Conservation (phyloP, 2,888 invertebrate species). For the Scotopteryx bipunctaria region DNA sequence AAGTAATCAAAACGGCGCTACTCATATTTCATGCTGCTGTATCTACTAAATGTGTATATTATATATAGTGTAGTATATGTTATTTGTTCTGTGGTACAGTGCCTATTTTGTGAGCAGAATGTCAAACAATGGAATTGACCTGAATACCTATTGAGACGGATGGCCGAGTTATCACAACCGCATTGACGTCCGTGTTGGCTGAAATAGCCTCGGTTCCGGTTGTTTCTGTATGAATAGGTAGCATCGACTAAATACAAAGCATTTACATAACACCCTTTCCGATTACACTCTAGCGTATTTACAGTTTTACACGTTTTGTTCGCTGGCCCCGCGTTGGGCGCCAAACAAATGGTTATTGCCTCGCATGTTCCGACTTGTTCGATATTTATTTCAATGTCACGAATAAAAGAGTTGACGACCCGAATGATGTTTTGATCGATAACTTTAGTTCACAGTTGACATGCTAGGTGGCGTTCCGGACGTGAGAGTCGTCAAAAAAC, state of each 20-base stretch:
- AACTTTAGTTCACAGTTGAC: slow-evolving; percentile 24
- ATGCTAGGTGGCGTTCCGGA: slow-evolving; percentile 16
- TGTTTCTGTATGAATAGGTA: slow-evolving; percentile 21
- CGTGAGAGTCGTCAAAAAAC: slow-evolving; percentile 17
- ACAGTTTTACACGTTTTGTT: slow-evolving; percentile 45
- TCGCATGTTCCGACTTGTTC: slow-evolving; percentile 31
- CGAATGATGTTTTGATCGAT: slow-evolving; percentile 31
- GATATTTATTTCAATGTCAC: slow-evolving; percentile 36
- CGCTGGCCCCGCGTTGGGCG: slow-evolving; percentile 48
- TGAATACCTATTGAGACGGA: slow-evolving; percentile 32
- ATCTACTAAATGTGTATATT: slow-evolving; percentile 5
- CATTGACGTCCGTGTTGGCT: slow-evolving; percentile 26
- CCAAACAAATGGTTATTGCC: slow-evolving; percentile 48
- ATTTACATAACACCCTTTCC: slow-evolving; percentile 30
- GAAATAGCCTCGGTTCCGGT: slow-evolving; percentile 27
- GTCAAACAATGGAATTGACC: slow-evolving; percentile 29
- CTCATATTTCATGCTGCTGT: background rate
- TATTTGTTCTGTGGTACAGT: slow-evolving; percentile 9
- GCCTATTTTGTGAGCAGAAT: slow-evolving; percentile 20
- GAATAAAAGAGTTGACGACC: slow-evolving; percentile 34
- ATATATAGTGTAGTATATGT: slow-evolving; percentile 1
- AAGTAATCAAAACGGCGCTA: background rate
- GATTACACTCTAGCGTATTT: slow-evolving; percentile 29
- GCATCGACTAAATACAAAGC: slow-evolving; percentile 6
- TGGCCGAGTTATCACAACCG: slow-evolving; percentile 26